Base-by-base conservation (phyloP, 92 coral and sea anemone species). In the Parazoanthus swiftii region DNA sequence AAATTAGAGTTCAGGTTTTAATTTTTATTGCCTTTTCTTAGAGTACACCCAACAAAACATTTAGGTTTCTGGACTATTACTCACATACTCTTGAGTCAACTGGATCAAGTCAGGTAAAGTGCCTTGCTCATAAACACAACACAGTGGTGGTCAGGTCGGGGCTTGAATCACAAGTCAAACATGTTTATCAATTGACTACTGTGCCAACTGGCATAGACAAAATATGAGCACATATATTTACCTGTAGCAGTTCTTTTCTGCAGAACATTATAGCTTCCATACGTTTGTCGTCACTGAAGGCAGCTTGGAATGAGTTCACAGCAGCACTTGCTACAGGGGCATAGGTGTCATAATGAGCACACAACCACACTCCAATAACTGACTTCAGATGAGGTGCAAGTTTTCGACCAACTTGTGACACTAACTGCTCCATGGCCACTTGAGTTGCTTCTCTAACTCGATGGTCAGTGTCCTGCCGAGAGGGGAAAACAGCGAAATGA, bases 381-480 rank as follows among this genome's bases (percentile, higher is more conserved):
- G 95, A 89, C 76, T 95, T 96, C 29, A 96, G 93, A 86, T 96
- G 97, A 23, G 99, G 99, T 8, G 99, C 99, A 77, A 96, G 94
- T 59, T 93, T 93, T 88, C 95, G 96, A 50, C 98, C 94, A 46
- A 95, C 98, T 79, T 94, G 88, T 66, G 89, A 85, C n/a, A 94
- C 95, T 75, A 96, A 78, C 86, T 96, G 96, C 25, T 92, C 93
- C 99, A 96, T 96, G 74, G 98, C 99, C 74, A 91, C 93, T 82
- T 96, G 99, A 13, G 94, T 94, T 15, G 97, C 99, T 93, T 96
- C 99, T 48, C 99, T 88, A 37, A 96, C 98, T 48, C 95, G 91
- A 50, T 96, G 95, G 86, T 96, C 99, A 85, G 90, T 81, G 86
- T 96, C 99, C 99, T 96, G 58, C 66, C 66, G 23, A 58, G 66